Evolutionary conservation across 2,113 vertebrate species (phyloP), one percentile per base, ranked within the genome.

Genomic region (Gopherus evgoodei): DNA sequence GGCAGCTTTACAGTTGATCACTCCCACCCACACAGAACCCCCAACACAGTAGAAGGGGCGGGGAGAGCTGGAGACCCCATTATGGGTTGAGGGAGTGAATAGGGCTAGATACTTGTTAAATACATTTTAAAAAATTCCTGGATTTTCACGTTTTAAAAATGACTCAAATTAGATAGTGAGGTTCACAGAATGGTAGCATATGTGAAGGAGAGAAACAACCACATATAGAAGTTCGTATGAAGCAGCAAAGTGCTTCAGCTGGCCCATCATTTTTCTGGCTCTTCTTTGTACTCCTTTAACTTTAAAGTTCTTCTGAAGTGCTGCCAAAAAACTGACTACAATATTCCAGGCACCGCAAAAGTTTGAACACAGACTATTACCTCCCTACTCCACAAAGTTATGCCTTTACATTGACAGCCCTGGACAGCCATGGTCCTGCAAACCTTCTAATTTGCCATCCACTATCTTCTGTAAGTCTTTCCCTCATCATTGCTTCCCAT

Each of bases 311-410:
- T 69, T 80, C 75, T 62, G 31, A 62, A 35, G 59, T 62, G 49
- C 4, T 57, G 56, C 9, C 42, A 52, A 81, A 21, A 21, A 92
- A 91, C 0, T 2, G 1, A 86, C 12, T 0, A 1, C 5, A 80
- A 3, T 2, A 62, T 79, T 75, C 50, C 38, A 81, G 31, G 2
- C 44, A 25, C 7, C 27, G 76, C 25, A 89, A 24, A 16, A 35
- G 38, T 1, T 16, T 50, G 81, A 79, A n/a, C 38, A 78, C 8
- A 49, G 11, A 21, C 9, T 21, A 44, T 29, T 78, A 11, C n/a
- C 29, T 57, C 24, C 44, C 3, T 16, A 69, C 1, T 11, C 38
- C 14, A 35, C 56, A 21, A 69, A 83, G 42, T 11, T 4, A 49
- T 90, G 81, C 5, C 10, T 44, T 25, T 76, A 42, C 24, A 76